Conservation (phyloP, 2,797 vertebrate genomes). For the Pipistrellus pipistrellus region DNA sequence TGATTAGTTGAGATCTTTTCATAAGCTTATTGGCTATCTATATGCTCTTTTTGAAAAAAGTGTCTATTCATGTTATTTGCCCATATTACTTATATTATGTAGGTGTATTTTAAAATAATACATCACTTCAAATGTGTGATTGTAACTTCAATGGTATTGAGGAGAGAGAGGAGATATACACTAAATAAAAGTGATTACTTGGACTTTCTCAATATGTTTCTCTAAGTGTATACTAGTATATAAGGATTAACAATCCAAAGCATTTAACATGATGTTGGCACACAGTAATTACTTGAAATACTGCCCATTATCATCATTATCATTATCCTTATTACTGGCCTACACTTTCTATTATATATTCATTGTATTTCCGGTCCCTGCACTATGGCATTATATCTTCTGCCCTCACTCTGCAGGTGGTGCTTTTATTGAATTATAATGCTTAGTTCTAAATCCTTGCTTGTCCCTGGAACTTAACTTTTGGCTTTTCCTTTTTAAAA, state of each 20-base stretch:
- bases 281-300: not conserved
- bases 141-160: not conserved
- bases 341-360: not conserved
- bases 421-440: not conserved
- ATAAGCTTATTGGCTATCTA: not conserved
- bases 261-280: not conserved
- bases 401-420: not conserved
- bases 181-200: conserved; percentile 2
- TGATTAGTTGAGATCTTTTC: not conserved
- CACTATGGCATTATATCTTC: not conserved
- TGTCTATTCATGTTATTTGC: not conserved
- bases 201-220: not conserved
- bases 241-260: not conserved
- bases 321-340: not conserved
- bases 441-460: not conserved
- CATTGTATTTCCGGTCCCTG: not conserved
- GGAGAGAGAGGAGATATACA: not conserved
- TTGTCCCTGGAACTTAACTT: not conserved
- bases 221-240: not conserved
- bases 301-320: not conserved
- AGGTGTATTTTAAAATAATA: not conserved
- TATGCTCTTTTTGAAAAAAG: not conserved
- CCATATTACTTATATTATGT: not conserved
- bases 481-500: conserved; percentile 14
- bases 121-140: not conserved